Evolutionary conservation across 2,888 invertebrate genomes (phyloP).

Genomic region (Melitaea athalia): DNA sequence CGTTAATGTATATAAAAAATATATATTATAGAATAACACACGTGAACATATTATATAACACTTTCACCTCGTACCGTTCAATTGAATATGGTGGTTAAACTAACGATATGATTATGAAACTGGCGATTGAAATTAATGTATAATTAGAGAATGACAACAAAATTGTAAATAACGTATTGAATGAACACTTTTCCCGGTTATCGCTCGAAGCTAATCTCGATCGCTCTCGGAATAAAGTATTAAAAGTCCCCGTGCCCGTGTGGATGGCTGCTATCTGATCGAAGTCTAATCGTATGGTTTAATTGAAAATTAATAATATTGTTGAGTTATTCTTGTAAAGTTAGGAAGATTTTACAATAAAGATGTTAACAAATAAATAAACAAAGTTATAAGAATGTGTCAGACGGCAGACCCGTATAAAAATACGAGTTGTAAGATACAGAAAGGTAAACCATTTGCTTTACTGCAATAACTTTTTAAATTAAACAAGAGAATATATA

Average conservation of each 20-base stretch:
- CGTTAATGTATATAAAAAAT: conserved; percentile 12
- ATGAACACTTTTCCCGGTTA: conserved; percentile 35
- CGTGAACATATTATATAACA: conserved; percentile 33
- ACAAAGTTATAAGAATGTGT: too few relatives aligned
- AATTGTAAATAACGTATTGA: conserved; percentile 47
- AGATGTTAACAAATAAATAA: neutral
- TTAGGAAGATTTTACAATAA: neutral
- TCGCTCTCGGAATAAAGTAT: conserved; percentile 4
- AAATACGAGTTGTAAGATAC: too few relatives aligned
- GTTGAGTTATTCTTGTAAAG: neutral
- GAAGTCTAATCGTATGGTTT: neutral
- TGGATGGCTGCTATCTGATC: neutral
- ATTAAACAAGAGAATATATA: too few relatives aligned
- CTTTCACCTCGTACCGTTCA: conserved; percentile 38
- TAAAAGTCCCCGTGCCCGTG: neutral
- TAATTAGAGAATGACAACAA: conserved; percentile 54
- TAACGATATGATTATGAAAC: conserved; percentile 43
- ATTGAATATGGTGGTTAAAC: conserved; percentile 39
- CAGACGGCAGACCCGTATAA: too few relatives aligned
- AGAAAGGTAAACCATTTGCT: too few relatives aligned
- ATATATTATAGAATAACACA: conserved; percentile 10
- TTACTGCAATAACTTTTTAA: too few relatives aligned
- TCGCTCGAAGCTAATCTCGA: conserved; percentile 33
- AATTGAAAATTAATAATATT: conserved; percentile 5
- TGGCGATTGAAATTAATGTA: conserved; percentile 39